These are phyloP conservation scores for Odontothrips loti DNA, from an alignment of 2,888 invertebrate genomes.

Conservation along the genomic window DNA sequence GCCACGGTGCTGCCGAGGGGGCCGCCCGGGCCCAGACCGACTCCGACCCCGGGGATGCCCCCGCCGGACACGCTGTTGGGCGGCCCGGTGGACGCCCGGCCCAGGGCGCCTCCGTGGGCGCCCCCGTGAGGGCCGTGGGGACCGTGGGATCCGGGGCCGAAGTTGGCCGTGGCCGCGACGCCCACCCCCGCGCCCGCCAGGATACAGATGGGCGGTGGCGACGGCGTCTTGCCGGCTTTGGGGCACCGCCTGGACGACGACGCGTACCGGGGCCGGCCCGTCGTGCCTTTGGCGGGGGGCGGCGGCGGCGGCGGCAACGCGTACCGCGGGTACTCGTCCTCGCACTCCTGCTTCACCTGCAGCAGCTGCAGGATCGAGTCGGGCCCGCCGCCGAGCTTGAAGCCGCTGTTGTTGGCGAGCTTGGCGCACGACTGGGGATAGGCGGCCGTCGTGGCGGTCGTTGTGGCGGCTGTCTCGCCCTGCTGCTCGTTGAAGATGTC, in stretches of 20 bases:
- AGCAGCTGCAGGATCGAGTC: conserved; percentile 17
- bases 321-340: neutral
- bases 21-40: neutral
- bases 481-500: conserved; percentile 2
- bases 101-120: too few relatives aligned
- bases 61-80: neutral
- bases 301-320: neutral
- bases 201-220: conserved; percentile 16
- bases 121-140: too few relatives aligned
- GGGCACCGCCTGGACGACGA: neutral
- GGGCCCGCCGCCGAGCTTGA: neutral
- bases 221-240: conserved; percentile 14
- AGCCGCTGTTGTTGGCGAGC: neutral
- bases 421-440: conserved; percentile 17
- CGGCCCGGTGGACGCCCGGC: too few relatives aligned
- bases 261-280: neutral
- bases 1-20: neutral
- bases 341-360: conserved; percentile 15
- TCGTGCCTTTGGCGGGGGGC: conserved; percentile 6
- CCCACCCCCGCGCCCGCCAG: neutral
- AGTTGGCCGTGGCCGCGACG: conserved; percentile 3
- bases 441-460: conserved; percentile 12
- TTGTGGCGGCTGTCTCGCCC: neutral
- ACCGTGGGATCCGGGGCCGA: neutral
- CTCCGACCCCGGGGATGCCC: neutral